phyloP scores from a whole-genome alignment of 2,797 vertebrate species.

The Emys orbicularis region DNA sequence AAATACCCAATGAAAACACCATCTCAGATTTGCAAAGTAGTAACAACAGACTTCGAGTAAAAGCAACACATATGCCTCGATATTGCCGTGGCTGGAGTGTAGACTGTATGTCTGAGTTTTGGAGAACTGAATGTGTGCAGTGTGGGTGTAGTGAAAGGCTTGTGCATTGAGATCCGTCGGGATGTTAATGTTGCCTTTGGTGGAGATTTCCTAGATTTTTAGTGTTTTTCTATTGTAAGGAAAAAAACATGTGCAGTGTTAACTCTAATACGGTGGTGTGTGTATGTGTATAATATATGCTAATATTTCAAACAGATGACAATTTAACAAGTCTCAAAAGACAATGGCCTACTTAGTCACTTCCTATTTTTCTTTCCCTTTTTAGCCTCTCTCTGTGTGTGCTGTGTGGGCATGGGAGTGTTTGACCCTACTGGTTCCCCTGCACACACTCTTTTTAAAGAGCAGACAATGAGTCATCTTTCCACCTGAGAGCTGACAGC shows the following conservation, averaged over 20 bases:
- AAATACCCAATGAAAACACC: accelerated
- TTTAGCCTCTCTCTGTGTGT: background rate
- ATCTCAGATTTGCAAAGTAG: background rate
- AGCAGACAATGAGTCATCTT: background rate
- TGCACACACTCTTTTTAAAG: background rate
- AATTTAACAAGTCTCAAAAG: background rate
- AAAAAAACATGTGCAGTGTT: background rate
- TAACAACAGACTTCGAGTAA: background rate
- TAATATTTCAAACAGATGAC: background rate
- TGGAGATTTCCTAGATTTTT: background rate
- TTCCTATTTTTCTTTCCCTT: background rate
- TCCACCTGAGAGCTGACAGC: background rate
- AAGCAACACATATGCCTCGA: background rate
- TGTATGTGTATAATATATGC: background rate
- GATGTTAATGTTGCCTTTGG: background rate
- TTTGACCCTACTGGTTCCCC: background rate
- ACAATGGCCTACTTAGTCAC: background rate
- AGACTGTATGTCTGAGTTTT: background rate
- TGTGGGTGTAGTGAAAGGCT: background rate
- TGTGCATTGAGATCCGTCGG: conserved; percentile 14
- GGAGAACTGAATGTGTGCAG: background rate
- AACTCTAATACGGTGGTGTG: background rate
- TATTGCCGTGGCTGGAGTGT: background rate
- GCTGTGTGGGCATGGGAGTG: background rate
- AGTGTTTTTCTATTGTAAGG: background rate